Evolutionary conservation across 2,888 invertebrate species (phyloP), one percentile per base, ranked within the genome.

Genomic region (Artemia sp.): DNA sequence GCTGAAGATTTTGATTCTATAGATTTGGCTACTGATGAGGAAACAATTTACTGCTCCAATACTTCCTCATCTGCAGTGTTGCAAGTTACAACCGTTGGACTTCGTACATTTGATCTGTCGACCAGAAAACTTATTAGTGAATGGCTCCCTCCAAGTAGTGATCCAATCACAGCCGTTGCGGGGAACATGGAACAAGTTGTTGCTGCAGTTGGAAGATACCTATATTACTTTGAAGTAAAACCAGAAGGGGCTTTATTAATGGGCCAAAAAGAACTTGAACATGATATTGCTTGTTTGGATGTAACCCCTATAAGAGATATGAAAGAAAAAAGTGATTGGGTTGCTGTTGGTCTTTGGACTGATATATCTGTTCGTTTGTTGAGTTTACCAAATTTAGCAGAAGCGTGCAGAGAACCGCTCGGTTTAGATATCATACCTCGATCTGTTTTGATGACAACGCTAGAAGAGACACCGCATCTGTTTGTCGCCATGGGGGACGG

Each of bases 401-500:
- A 88, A 75, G 83, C 93, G 70, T 89, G 90, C 76, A 89, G 88
- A 51, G 94, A 96, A 80, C 85, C 87, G 76, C 81, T 96, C 1
- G 88, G 90, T 52, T 51, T 75, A 89, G 96, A 97, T 80, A 95
- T 97, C 73, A 93, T 98, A 72, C 95, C 97, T 0, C 85, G 98
- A 8, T 96, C 97, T 0, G 89, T 98, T 72, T 79, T 98, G 70
- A 90, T 97, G 85, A 89, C 94, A 68, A 89, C 88, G 69, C 89
- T 98, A 79, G 97, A 98, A 78, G 89, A 89, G 5, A 87, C 89
- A 72, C 89, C 89, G 74, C 93, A 93, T 79, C 79, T 93, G 50
- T 83, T 93, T 53, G 91, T 91, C 76, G 97, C 97, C 0, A 82
- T 98, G 51, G 98, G 97, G 8, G 98, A 98, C 79, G 98, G 98